Base-by-base conservation (phyloP, 2,888 invertebrate species). In the Lasioglossum lativentre region DNA sequence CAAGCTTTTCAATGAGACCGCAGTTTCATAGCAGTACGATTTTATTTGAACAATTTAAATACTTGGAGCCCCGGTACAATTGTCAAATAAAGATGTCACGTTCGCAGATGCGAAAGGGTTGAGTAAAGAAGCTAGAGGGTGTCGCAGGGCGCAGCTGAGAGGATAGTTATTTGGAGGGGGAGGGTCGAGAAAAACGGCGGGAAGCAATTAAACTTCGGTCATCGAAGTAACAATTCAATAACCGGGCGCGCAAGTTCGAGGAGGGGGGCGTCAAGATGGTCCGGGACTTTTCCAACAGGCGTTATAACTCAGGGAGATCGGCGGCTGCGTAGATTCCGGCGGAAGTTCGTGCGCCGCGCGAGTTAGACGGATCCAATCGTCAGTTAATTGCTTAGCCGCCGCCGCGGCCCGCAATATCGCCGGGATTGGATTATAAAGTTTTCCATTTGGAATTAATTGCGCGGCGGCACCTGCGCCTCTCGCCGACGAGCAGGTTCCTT, bases 321-420 rank as follows among this genome's bases (percentile, higher is more conserved):
- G 78, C 38, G 38, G 27, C 42, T 27, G 83, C 78, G 71, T 66
- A 75, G 75, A 78, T 82, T 83, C 78, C 72, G 79, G 59, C 56
- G 81, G 63, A 86, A 83, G 79, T 81, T 85, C 47, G 76, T 52
- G 78, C 59, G 80, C 76, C 68, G 76, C 86, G 77, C 88, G 85
- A 89, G 89, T 90, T 86, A 87, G 90, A 88, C 86, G 86, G 91
- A 92, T 93, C 90, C 93, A 93, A 93, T 93, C 93, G 91, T 91
- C 91, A 90, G 92, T 92, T 93, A 93, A 93, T 93, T 93, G 92
- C 91, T 93, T 90, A 90, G 89, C 91, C 90, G 91, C 89, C 89
- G 86, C 88, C 30, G 89, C 42, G 89, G 84, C 75, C 86, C 86
- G 87, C 90, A 92, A 93, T 93, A 93, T 92, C 90, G 90, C 85